Evolutionary conservation across 1,140 invertebrate species (phyloP).

Genomic region (Saccostrea echinata): DNA sequence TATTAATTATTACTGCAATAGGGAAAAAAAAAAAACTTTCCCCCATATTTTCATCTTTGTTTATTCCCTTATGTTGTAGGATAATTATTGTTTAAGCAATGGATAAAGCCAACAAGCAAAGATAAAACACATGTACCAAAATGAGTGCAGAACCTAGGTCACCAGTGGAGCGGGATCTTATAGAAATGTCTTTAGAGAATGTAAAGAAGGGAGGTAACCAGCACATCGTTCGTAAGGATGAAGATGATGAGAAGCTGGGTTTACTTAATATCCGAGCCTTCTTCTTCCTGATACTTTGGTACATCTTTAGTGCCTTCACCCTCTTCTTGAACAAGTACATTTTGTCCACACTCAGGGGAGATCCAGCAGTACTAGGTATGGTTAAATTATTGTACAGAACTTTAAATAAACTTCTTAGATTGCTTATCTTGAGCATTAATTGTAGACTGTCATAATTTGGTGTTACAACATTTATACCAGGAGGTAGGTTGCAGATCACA

Average conservation of each 20-base stretch:
- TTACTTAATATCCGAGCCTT: conserved; percentile 84
- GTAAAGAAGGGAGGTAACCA: conserved; percentile 52
- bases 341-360: conserved; percentile 88
- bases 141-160: neutral
- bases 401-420: neutral
- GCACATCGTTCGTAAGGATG: conserved; percentile 56
- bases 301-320: conserved; percentile 87
- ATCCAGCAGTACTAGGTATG: conserved; percentile 89
- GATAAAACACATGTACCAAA: neutral
- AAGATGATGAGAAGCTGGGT: conserved; percentile 68
- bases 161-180: neutral
- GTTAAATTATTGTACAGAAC: conserved; percentile 42
- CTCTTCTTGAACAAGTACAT: conserved; percentile 93
- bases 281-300: conserved; percentile 87
- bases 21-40: no score
- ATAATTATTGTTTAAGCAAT: neutral
- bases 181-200: conserved; percentile 61
- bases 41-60: neutral
- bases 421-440: no score
- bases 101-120: neutral
- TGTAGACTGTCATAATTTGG: no score
- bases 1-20: no score
- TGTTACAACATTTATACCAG: no score
- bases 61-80: neutral
- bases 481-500: no score